Conservation (phyloP, 2,113 vertebrate genomes). For the Cyanoliseus patagonus region DNA sequence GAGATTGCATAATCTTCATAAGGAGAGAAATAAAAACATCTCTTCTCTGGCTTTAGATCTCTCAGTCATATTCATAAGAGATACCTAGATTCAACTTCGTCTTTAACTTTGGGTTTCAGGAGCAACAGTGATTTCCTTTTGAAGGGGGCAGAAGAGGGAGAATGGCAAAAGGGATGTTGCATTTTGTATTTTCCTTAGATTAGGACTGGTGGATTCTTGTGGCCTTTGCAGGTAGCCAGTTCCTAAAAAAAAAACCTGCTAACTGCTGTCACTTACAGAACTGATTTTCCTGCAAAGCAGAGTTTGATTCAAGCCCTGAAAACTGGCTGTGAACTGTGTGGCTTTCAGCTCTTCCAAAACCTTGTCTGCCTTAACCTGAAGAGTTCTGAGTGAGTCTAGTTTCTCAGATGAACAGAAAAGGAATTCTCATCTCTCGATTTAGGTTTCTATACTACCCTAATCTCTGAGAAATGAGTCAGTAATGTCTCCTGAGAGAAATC, state of each 20-base stretch:
- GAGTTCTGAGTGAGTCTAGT: neutral
- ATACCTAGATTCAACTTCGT: neutral
- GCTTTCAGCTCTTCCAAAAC: slow-evolving; percentile 3
- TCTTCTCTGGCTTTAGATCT: neutral
- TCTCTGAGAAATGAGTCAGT: neutral
- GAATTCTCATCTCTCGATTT: neutral
- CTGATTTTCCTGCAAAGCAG: neutral
- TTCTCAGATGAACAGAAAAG: slow-evolving; percentile 8
- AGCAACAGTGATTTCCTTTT: neutral
- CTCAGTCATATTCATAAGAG: neutral
- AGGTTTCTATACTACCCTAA: neutral
- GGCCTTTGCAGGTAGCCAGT: neutral
- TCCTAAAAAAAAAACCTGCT: neutral
- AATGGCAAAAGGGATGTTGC: neutral
- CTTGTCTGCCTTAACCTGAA: neutral
- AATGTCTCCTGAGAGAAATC: slow-evolving; percentile 3
- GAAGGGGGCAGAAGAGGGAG: neutral
- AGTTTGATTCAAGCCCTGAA: slow-evolving; percentile 1
- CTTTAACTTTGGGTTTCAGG: neutral
- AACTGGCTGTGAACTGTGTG: neutral
- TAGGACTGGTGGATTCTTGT: neutral
- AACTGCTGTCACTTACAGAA: neutral
- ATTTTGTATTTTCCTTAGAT: neutral
- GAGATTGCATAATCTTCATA: neutral
- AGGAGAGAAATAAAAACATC: neutral